Conservation (phyloP, 2,888 invertebrate genomes). For the Thumatha senex region DNA sequence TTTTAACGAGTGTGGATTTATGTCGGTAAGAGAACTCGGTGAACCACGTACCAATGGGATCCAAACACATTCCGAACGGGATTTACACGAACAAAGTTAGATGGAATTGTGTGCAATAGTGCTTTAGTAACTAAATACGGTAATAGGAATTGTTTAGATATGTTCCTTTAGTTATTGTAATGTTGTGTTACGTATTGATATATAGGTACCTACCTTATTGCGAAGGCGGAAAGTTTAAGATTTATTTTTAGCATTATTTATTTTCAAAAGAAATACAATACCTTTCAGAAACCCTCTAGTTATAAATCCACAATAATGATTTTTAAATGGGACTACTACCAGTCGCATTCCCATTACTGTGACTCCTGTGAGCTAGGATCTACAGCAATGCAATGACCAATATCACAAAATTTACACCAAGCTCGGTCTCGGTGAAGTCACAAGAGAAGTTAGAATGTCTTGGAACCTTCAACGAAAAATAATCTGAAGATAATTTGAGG, state of each 20-base stretch:
- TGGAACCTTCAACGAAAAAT: no score
- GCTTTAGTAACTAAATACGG: conserved; percentile 22
- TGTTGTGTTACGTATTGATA: not conserved
- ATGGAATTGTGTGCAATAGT: conserved; percentile 23
- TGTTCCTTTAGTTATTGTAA: conserved; percentile 13
- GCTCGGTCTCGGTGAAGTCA: no score
- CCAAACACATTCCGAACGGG: conserved; percentile 17
- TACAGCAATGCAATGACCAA: no score
- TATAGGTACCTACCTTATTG: not conserved
- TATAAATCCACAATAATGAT: no score
- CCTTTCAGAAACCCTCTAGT: no score
- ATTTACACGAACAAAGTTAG: conserved; percentile 34
- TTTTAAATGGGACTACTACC: no score
- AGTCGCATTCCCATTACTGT: not conserved
- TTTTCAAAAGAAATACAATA: no score
- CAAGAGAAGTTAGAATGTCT: no score
- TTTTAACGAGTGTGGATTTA: conserved; percentile 17
- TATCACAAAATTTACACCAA: no score
- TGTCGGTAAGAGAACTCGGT: conserved; percentile 28
- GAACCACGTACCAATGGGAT: conserved; percentile 33
- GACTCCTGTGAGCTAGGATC: no score
- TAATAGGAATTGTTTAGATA: conserved; percentile 17
- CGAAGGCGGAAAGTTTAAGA: not conserved
- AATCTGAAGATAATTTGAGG: no score
- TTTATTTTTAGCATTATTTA: no score